Conservation (phyloP, 2,888 invertebrate genomes). For the Biston betularia region DNA sequence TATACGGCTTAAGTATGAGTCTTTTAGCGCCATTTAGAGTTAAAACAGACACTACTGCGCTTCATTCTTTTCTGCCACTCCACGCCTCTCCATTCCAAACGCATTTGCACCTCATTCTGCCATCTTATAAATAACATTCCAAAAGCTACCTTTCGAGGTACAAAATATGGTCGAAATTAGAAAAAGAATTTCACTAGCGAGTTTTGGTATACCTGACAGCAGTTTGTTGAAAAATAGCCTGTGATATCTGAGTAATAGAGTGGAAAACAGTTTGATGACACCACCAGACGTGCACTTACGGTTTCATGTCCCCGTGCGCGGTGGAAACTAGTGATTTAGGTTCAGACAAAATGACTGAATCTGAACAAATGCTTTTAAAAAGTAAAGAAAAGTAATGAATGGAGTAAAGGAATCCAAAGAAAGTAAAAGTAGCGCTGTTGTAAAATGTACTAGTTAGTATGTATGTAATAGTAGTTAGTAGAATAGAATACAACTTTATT, state of each 20-base stretch:
- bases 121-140: constrained; percentile 1
- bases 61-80: constrained; percentile 37
- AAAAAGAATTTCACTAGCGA: not conserved
- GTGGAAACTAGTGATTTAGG: constrained; percentile 22
- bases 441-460: no score
- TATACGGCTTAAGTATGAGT: not conserved
- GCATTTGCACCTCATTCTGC: constrained; percentile 43
- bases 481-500: no score
- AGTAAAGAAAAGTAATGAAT: not conserved
- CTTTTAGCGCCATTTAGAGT: constrained; percentile 10
- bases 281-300: constrained; percentile 42
- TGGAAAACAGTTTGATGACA: constrained; percentile 40
- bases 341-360: constrained; percentile 15
- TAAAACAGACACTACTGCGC: constrained; percentile 31
- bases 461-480: no score
- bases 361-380: constrained; percentile 8
- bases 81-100: constrained; percentile 46
- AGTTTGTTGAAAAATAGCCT: constrained; percentile 37
- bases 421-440: no score
- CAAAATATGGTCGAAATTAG: constrained; percentile 20
- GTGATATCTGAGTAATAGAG: constrained; percentile 35
- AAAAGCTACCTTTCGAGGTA: constrained; percentile 15
- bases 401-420: not conserved
- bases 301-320: constrained; percentile 22
- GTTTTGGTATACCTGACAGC: constrained; percentile 23